A percentile compares a stretch with the other conserved stretches of the same genome.
phyloP scores from a whole-genome alignment of 2,797 vertebrate species.

The Muscicapa comitata region DNA sequence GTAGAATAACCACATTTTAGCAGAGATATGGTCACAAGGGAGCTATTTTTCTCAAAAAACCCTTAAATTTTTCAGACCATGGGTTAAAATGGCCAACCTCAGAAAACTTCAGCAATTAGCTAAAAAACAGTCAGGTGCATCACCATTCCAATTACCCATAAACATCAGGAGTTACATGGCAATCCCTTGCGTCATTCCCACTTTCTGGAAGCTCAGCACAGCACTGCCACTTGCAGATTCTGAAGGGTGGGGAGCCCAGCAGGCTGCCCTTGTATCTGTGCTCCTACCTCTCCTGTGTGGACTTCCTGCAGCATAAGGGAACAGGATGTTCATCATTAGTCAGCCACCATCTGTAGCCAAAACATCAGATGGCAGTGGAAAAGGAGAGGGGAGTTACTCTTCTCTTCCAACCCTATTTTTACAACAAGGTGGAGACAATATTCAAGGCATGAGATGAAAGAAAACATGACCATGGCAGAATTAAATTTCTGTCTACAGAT shows the following conservation, averaged over 20 bases:
- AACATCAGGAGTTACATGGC: background rate
- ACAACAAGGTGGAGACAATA: background rate
- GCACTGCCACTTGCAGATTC: background rate
- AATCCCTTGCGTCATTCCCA: background rate
- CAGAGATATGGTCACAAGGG: background rate
- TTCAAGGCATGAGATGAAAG: background rate
- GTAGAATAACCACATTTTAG: background rate
- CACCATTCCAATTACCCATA: background rate
- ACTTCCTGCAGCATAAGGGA: constrained; percentile 21
- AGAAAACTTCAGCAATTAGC: background rate
- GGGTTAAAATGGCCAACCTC: background rate
- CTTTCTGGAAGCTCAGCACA: background rate
- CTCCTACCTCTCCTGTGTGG: background rate
- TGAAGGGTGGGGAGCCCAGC: background rate
- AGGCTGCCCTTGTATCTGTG: background rate
- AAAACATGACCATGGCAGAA: background rate
- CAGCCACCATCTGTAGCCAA: constrained; percentile 22
- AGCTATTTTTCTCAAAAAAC: background rate
- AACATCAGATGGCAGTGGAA: background rate
- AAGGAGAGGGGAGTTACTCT: background rate
- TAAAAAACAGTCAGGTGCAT: background rate
- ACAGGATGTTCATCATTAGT: constrained; percentile 14
- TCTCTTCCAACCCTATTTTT: background rate
- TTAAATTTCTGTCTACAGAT: background rate
- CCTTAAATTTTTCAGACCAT: background rate